A percentile compares a stretch with the other conserved stretches of the same genome.
Conservation (phyloP, 2,888 invertebrate genomes). For the Ectemnius lituratus region DNA sequence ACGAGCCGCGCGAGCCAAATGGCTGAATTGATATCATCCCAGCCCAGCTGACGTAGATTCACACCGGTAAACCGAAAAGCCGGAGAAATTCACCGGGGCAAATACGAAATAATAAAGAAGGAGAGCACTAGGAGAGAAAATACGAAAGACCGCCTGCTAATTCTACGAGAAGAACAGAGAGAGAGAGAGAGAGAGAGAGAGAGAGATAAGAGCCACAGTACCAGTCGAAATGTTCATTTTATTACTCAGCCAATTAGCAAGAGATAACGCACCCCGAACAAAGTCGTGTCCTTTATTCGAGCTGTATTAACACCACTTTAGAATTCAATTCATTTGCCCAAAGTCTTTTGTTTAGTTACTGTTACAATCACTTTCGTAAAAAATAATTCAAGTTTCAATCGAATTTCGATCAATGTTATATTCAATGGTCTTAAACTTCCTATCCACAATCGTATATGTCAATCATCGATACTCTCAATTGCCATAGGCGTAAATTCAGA, state of each 20-base stretch:
- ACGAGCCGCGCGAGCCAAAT: constrained; percentile 49
- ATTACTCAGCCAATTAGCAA: constrained; percentile 30
- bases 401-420: too few relatives aligned
- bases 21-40: constrained; percentile 49
- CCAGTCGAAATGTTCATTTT: constrained; percentile 24
- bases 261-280: constrained; percentile 22
- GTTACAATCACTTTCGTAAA: neutral
- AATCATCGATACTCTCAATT: too few relatives aligned
- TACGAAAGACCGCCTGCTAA: too few relatives aligned
- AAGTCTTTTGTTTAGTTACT: too few relatives aligned
- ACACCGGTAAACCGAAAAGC: constrained; percentile 15
- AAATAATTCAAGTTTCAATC: neutral
- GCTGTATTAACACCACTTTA: too few relatives aligned
- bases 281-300: constrained; percentile 1
- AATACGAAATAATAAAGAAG: neutral
- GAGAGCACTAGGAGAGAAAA: neutral
- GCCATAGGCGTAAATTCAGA: neutral
- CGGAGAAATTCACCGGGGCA: constrained; percentile 19
- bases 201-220: constrained; percentile 8
- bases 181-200: constrained; percentile 43
- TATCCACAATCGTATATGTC: neutral
- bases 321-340: too few relatives aligned
- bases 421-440: too few relatives aligned
- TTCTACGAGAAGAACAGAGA: too few relatives aligned
- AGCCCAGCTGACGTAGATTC: constrained; percentile 36